Percentiles rank a stretch among this genome's conserved stretches.
phyloP scores from a whole-genome alignment of 2,113 vertebrate genomes.

The Thymallus thymallus region DNA sequence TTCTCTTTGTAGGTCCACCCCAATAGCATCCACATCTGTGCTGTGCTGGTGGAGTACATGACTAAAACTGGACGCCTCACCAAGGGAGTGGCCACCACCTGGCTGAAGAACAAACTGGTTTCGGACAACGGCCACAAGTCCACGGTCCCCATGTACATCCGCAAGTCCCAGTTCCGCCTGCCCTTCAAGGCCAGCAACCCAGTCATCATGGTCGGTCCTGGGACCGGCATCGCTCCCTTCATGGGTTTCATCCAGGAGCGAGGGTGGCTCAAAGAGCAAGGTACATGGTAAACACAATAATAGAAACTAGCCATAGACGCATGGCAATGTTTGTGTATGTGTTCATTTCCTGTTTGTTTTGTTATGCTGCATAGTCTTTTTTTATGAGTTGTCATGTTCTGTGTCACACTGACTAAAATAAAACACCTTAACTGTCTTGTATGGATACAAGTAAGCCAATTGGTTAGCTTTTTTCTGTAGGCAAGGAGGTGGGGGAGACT shows the following conservation, averaged over 20 bases:
- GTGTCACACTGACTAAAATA: too few relatives aligned
- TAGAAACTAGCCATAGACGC: background rate
- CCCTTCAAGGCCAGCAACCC: slow-evolving; percentile 93
- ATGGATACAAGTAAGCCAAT: background rate
- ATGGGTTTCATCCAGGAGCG: slow-evolving; percentile 95
- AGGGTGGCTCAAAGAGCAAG: slow-evolving; percentile 89
- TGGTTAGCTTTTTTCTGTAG: slow-evolving; percentile 58
- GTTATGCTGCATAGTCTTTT: background rate
- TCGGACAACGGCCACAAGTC: slow-evolving; percentile 80
- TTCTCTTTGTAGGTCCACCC: slow-evolving; percentile 80
- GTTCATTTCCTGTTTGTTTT: background rate
- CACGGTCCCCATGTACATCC: slow-evolving; percentile 91
- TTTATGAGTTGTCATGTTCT: background rate
- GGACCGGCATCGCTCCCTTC: slow-evolving; percentile 93
- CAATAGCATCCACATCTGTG: slow-evolving; percentile 91
- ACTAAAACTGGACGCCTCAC: slow-evolving; percentile 84
- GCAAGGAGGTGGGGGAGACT: slow-evolving; percentile 91
- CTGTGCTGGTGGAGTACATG: slow-evolving; percentile 88
- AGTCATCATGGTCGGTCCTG: slow-evolving; percentile 92
- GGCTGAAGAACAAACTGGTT: slow-evolving; percentile 85
- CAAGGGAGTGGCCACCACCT: slow-evolving; percentile 94
- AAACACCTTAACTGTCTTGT: too few relatives aligned
- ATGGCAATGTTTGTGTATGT: too few relatives aligned
- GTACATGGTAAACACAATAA: slow-evolving; percentile 58
- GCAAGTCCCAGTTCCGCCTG: slow-evolving; percentile 97